phyloP scores from a whole-genome alignment of 2,797 vertebrate species.

The Petrocephalus schoutedeni region DNA sequence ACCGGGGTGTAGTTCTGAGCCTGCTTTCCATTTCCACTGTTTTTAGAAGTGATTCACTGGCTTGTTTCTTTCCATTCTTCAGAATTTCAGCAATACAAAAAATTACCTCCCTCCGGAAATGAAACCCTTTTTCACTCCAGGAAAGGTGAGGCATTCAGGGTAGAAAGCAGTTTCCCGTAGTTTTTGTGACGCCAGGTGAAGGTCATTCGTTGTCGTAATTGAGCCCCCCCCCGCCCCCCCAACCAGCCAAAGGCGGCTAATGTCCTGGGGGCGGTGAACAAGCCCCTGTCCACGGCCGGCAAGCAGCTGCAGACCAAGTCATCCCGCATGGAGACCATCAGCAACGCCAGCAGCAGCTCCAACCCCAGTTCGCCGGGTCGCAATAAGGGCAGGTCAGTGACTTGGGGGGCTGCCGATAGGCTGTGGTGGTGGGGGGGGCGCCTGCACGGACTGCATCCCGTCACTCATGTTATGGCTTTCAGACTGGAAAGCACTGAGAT shows the following conservation, averaged over 20 bases:
- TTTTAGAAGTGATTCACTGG: neutral
- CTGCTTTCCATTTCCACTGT: neutral
- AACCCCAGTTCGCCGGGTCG: constrained; percentile 92
- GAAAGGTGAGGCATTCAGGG: constrained; percentile 70
- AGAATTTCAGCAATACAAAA: constrained; percentile 99
- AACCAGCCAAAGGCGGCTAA: constrained; percentile 91
- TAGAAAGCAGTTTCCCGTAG: neutral
- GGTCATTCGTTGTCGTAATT: neutral
- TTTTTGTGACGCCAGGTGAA: neutral
- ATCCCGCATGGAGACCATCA: constrained; percentile 93
- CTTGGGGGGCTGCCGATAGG: neutral
- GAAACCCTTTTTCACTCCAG: constrained; percentile 94
- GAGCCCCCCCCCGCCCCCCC: neutral
- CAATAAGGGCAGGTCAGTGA: constrained; percentile 78
- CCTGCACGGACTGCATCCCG: neutral
- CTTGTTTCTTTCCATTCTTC: constrained; percentile 35
- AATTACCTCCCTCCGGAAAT: constrained; percentile 96
- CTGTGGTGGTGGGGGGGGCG: neutral
- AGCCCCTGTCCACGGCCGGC: constrained; percentile 91
- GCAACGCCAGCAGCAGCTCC: constrained; percentile 91
- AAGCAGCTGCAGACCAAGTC: constrained; percentile 93
- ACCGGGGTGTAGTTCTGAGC: neutral
- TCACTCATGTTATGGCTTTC: constrained; percentile 19
- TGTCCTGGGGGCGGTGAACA: constrained; percentile 94
- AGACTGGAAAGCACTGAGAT: constrained; percentile 85